Conservation (phyloP, 92 coral and sea anemone species). For the Paramuricea clavata region DNA sequence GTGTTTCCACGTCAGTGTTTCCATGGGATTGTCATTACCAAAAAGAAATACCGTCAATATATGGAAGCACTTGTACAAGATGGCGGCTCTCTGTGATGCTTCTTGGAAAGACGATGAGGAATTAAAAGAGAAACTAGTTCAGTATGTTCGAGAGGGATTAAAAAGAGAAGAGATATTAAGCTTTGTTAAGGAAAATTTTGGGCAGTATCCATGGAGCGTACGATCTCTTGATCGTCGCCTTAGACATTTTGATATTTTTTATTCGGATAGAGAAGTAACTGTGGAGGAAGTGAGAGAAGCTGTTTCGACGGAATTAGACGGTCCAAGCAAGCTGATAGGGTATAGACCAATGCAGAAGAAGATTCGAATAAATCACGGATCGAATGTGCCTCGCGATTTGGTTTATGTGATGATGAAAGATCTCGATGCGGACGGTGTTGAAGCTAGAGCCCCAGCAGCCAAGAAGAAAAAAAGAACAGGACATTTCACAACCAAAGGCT, state of each 20-base stretch:
- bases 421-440: slow-evolving; percentile 15
- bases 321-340: slow-evolving; percentile 14
- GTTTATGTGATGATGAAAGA: slow-evolving; percentile 7
- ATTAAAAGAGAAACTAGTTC: no score
- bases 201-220: slow-evolving; percentile 59
- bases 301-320: background rate
- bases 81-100: no score
- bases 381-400: slow-evolving; percentile 19
- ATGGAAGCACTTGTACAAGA: no score
- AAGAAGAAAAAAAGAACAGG: background rate
- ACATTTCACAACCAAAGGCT: slow-evolving; percentile 19
- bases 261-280: slow-evolving; percentile 10
- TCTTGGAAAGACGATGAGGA: no score
- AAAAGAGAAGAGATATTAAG: slow-evolving; percentile 63
- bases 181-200: slow-evolving; percentile 55
- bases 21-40: no score
- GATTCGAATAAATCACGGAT: background rate
- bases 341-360: slow-evolving; percentile 20
- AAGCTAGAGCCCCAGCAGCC: no score
- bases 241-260: slow-evolving; percentile 3
- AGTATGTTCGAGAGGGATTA: slow-evolving; percentile 62
- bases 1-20: no score
- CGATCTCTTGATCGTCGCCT: background rate
- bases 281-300: background rate
- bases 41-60: no score